These are phyloP conservation scores for Nesoenas mayeri DNA, from an alignment of 2,113 vertebrate genomes.

Conservation along the genomic window DNA sequence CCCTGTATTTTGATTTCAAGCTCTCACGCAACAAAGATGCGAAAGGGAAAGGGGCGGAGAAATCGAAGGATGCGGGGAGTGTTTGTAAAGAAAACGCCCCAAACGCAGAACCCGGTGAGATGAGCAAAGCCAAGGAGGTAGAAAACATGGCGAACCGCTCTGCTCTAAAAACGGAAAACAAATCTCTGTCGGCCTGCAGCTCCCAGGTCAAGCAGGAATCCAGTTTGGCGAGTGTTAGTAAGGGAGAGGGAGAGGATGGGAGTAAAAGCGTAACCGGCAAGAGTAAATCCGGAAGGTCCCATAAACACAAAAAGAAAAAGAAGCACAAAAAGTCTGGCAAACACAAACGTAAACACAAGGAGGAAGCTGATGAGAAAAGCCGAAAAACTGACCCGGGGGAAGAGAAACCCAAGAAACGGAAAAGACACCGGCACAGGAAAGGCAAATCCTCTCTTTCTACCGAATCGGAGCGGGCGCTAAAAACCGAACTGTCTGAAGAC, in stretches of 20 bases:
- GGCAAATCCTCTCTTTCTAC: conserved; percentile 53
- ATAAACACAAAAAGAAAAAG: conserved; percentile 96
- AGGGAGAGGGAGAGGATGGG: conserved; percentile 64
- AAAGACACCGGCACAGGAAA: conserved; percentile 91
- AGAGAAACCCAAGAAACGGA: conserved; percentile 91
- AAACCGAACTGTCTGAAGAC: conserved; percentile 60
- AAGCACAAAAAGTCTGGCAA: conserved; percentile 89
- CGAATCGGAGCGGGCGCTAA: conserved; percentile 62
- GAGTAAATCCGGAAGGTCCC: conserved; percentile 84
- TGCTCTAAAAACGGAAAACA: conserved; percentile 39
- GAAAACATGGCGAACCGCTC: neutral
- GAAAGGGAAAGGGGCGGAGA: conserved; percentile 75
- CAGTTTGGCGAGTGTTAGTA: neutral
- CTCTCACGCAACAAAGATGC: conserved; percentile 90
- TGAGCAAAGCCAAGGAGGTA: conserved; percentile 52
- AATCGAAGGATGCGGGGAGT: conserved; percentile 51
- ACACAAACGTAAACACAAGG: conserved; percentile 85
- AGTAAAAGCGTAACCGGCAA: conserved; percentile 61
- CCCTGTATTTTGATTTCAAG: conserved; percentile 98
- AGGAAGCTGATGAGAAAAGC: conserved; percentile 80
- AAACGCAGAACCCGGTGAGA: conserved; percentile 41
- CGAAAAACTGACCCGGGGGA: conserved; percentile 76
- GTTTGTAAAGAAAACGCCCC: conserved; percentile 53
- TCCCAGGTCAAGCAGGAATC: conserved; percentile 60
- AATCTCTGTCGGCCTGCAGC: conserved; percentile 25